Evolutionary conservation across 2,113 vertebrate species (phyloP).

Genomic region (Charina bottae): DNA sequence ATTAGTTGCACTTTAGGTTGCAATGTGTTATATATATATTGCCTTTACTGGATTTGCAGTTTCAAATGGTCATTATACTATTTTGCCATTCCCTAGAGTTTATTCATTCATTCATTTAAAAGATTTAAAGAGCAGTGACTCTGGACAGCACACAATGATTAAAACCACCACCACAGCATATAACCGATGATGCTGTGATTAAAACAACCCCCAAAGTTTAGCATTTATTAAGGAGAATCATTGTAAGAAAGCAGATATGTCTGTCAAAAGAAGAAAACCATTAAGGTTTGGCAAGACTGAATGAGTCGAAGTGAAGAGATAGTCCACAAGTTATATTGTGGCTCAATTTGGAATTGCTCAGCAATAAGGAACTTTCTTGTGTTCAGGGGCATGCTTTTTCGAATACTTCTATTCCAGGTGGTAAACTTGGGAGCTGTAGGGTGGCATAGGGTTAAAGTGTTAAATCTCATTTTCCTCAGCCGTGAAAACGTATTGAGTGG

Average conservation of each 20-base stretch:
- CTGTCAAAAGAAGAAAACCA: neutral
- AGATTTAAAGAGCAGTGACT: neutral
- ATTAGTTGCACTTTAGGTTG: neutral
- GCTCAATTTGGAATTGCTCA: neutral
- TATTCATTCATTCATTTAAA: neutral
- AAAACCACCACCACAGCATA: neutral
- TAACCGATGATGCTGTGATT: neutral
- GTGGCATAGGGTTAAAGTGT: too few relatives aligned
- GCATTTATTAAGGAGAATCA: conserved; percentile 3
- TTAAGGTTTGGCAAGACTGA: neutral
- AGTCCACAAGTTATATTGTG: neutral
- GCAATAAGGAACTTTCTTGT: neutral
- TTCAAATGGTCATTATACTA: neutral
- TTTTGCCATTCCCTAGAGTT: neutral
- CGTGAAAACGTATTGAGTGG: neutral
- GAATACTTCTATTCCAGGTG: neutral
- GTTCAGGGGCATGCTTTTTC: neutral
- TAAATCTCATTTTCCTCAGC: neutral
- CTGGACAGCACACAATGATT: neutral
- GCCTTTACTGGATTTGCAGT: neutral
- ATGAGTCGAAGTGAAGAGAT: neutral
- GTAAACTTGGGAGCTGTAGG: neutral
- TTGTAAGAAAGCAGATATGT: neutral
- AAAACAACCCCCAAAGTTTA: neutral
- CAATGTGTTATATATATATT: neutral